phyloP scores from a whole-genome alignment of 64 coral and sea anemone species.

The Dendrophyllia cribrosa region DNA sequence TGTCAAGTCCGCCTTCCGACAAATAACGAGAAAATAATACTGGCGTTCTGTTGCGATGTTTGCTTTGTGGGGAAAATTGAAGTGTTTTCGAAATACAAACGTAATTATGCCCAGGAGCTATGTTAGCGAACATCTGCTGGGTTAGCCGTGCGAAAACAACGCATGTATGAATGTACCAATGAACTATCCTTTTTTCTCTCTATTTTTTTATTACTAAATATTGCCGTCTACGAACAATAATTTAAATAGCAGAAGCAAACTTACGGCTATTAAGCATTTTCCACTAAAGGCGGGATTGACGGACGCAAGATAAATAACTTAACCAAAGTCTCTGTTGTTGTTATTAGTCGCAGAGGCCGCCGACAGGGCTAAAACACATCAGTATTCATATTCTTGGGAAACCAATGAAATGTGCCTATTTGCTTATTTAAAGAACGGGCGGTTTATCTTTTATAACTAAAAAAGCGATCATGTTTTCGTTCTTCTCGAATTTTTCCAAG shows the following conservation, averaged over 20 bases:
- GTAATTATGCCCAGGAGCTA: neutral
- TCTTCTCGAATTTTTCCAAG: neutral
- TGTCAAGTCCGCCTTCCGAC: neutral
- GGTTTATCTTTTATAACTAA: too few relatives aligned
- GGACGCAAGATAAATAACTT: neutral
- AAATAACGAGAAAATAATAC: neutral
- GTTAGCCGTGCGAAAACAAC: neutral
- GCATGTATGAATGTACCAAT: neutral
- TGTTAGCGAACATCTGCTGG: neutral
- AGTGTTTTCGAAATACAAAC: neutral
- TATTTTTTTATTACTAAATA: too few relatives aligned
- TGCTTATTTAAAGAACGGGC: neutral
- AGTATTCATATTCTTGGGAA: neutral
- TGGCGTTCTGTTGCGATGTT: slow-evolving; percentile 19
- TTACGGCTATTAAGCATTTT: too few relatives aligned
- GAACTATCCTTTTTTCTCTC: too few relatives aligned
- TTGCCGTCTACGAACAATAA: too few relatives aligned
- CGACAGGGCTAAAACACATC: neutral
- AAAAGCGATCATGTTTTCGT: too few relatives aligned
- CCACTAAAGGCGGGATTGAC: too few relatives aligned
- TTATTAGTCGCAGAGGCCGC: neutral
- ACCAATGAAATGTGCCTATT: neutral
- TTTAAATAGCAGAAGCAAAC: too few relatives aligned
- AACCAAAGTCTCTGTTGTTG: neutral
- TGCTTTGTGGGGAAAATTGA: slow-evolving; percentile 13